Evolutionary conservation across 2,113 vertebrate species (phyloP).

Genomic region (Nerophis lumbriciformis): DNA sequence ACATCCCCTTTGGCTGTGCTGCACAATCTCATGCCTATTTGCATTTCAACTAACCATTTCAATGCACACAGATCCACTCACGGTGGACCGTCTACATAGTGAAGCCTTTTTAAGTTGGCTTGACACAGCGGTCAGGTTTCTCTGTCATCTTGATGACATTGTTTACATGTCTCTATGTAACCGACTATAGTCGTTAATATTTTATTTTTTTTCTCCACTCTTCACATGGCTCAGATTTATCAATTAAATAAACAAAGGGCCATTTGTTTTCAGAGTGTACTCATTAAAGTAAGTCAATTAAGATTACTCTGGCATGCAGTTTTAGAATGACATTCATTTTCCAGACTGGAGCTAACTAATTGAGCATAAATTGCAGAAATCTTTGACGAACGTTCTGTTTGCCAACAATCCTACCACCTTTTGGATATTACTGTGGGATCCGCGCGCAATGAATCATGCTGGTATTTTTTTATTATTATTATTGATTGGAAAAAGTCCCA

Average conservation of each 20-base stretch:
- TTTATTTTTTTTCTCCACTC: too few relatives aligned
- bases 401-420: conserved; percentile 17
- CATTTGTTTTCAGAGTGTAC: conserved; percentile 2
- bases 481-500: conserved; percentile 37
- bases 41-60: too few relatives aligned
- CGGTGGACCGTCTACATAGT: too few relatives aligned
- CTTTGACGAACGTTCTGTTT: conserved; percentile 20
- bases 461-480: conserved; percentile 20
- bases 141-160: too few relatives aligned
- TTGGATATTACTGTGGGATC: conserved; percentile 28
- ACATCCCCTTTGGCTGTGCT: too few relatives aligned
- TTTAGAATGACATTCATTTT: conserved; percentile 35
- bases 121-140: too few relatives aligned
- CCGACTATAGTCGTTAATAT: too few relatives aligned
- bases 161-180: too few relatives aligned
- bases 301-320: conserved; percentile 33
- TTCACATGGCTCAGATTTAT: not conserved
- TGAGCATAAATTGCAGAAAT: conserved; percentile 10
- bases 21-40: too few relatives aligned
- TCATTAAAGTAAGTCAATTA: conserved; percentile 23
- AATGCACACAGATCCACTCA: too few relatives aligned
- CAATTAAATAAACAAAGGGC: not conserved
- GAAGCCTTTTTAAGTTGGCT: too few relatives aligned
- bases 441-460: conserved; percentile 45
- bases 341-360: conserved; percentile 9